A percentile compares a stretch with the other conserved stretches of the same genome.
Evolutionary conservation across 1,140 invertebrate genomes (phyloP).

Genomic region (Drosophila pruinosa): DNA sequence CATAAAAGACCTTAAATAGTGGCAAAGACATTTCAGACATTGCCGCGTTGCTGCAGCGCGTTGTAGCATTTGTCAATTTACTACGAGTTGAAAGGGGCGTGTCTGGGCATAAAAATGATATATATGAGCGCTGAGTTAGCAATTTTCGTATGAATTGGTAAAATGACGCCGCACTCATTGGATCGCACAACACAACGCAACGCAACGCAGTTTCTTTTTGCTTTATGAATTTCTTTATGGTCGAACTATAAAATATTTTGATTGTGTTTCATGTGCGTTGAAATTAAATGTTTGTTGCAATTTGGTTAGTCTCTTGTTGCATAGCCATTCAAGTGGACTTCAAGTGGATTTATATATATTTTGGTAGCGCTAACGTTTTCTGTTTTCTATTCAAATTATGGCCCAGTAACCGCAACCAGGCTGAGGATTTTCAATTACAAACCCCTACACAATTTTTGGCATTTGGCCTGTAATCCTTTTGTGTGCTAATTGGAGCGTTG

Average conservation of each 20-base stretch:
- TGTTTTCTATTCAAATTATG: constrained; percentile 49
- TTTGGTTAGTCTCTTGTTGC: constrained; percentile 9
- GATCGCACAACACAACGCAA: constrained; percentile 12
- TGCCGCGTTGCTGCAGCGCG: constrained; percentile 36
- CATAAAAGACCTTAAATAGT: constrained; percentile 77
- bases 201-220: constrained; percentile 24
- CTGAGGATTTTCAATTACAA: constrained; percentile 5
- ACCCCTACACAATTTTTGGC: constrained; percentile 44
- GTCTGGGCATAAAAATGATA: constrained; percentile 76
- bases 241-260: constrained; percentile 74
- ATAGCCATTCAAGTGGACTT: constrained; percentile 45
- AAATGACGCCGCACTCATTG: constrained; percentile 25
- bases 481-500: constrained; percentile 77
- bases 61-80: constrained; percentile 78
- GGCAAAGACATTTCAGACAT: constrained; percentile 78
- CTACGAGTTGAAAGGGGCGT: constrained; percentile 82
- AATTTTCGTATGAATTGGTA: constrained; percentile 77
- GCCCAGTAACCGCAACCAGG: constrained; percentile 45
- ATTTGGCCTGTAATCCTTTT: constrained; percentile 70
- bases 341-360: constrained; percentile 39
- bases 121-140: constrained; percentile 77
- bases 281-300: constrained; percentile 68
- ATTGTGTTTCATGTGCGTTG: constrained; percentile 49
- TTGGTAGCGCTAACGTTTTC: not conserved
- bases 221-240: constrained; percentile 73